Conservation (phyloP, 2,797 vertebrate genomes). For the Loriculus beryllinus region DNA sequence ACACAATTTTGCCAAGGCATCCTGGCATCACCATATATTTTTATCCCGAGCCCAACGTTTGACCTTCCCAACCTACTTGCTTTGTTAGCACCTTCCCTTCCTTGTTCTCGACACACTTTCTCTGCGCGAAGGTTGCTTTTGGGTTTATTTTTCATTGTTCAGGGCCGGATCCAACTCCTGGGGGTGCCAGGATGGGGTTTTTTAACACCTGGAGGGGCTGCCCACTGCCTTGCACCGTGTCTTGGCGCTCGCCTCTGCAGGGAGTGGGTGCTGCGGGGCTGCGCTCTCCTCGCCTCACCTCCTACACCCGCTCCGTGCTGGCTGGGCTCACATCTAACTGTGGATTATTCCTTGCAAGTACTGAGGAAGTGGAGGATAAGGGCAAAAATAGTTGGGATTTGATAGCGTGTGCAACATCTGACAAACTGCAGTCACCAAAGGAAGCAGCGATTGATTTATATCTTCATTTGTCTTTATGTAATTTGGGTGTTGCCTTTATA, state of each 20-base stretch:
- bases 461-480: conserved; percentile 4
- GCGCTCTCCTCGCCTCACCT: background rate
- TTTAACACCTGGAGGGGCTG: conserved; percentile 40
- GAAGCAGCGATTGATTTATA: background rate
- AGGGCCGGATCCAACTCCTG: background rate
- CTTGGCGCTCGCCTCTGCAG: background rate
- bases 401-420: conserved; percentile 13
- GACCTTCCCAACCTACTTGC: conserved; percentile 2
- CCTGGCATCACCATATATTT: conserved; percentile 20
- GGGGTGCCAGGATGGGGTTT: background rate
- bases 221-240: conserved; percentile 56
- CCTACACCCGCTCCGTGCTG: background rate
- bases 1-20: background rate
- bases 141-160: background rate
- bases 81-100: background rate
- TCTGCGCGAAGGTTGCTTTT: background rate
- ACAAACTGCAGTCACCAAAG: conserved; percentile 9
- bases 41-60: background rate
- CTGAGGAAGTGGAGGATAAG: conserved; percentile 30
- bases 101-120: background rate
- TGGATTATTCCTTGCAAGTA: background rate
- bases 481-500: background rate
- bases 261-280: conserved; percentile 29
- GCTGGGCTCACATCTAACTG: background rate
- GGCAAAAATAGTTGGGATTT: conserved; percentile 51